A percentile compares a stretch with the other conserved stretches of the same genome.
These are phyloP conservation scores for Nymphalis io DNA, from an alignment of 1,140 invertebrate species.

Conservation along the genomic window DNA sequence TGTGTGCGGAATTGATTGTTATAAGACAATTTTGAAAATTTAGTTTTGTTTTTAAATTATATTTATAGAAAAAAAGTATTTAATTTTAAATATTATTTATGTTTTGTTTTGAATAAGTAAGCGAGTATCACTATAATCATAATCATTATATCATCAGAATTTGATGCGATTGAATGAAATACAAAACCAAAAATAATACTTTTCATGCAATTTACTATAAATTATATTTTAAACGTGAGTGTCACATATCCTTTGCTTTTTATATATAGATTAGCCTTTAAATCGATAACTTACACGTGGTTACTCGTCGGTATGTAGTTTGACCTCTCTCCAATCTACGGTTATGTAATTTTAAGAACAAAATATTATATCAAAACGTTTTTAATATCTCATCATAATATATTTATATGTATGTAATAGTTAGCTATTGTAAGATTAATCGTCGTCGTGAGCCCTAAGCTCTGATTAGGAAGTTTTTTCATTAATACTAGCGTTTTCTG, in stretches of 20 bases:
- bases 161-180: too few species aligned
- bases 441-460: background rate
- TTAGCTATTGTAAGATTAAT: background rate
- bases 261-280: background rate
- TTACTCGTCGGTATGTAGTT: background rate
- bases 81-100: too few species aligned
- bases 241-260: background rate
- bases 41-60: too few species aligned
- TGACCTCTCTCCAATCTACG: background rate
- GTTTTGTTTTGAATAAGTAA: too few species aligned
- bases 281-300: constrained; percentile 11
- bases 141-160: too few species aligned
- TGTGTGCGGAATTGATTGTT: too few species aligned
- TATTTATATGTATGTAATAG: background rate
- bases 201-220: too few species aligned
- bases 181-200: too few species aligned
- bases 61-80: too few species aligned
- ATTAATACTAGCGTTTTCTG: constrained; percentile 1
- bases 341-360: constrained; percentile 1
- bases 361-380: background rate
- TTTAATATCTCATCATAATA: background rate
- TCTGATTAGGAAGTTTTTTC: background rate
- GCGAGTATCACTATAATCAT: too few species aligned
- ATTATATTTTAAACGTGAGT: background rate
- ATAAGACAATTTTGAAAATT: too few species aligned